Evolutionary conservation across 2,113 vertebrate species (phyloP), one percentile per base, ranked within the genome.

Genomic region (Albula glossodonta): DNA sequence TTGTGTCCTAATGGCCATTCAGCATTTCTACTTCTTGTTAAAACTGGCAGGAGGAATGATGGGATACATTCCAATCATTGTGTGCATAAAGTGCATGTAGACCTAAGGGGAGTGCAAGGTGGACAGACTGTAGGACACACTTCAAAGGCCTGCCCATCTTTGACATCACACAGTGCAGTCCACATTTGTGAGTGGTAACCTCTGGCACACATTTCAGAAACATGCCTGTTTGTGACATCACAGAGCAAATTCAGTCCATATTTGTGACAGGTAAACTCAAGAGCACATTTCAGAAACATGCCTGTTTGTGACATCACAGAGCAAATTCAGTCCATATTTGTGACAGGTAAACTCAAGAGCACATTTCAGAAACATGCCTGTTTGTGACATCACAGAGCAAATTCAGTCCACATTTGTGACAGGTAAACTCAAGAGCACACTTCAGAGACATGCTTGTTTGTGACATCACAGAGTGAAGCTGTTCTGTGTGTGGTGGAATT

Each of bases 41-140:
- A 8, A 74, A 22, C 17, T 31, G 9, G n/a, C 25, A n/a, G 10
- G 70, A 74, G 9, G 2, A 74, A 74, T 11, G 70, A 13, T 74
- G 22, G 9, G n/a, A 74, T 74, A 74, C n/a, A 74, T 74, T n/a
- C n/a, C 70, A 31, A 74, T 74, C 70, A 74, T 74, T 74, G n/a
- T n/a, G 10, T n/a, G 9, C 7, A 22, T 74, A 74, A 74, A 9
- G 70, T 74, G 70, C 9, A 41, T 41, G 31, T 41, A 41, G 31
- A 41, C 31, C 31, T 41, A 41, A 41, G 31, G 31, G 31, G 53
- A 9, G 53, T 56, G n/a, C n/a, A 3, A n/a, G 70, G 70, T 31
- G 70, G n/a, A 22, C 22, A 8, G 8, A 2, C n/a, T 31, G 22
- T 25, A n/a, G 31, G 31, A 74, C 70, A 22, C 63, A 6, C 19